A percentile compares a stretch with the other conserved stretches of the same genome.
phyloP scores from a whole-genome alignment of 2,888 invertebrate genomes.

The Trypoxylon attenuatum region DNA sequence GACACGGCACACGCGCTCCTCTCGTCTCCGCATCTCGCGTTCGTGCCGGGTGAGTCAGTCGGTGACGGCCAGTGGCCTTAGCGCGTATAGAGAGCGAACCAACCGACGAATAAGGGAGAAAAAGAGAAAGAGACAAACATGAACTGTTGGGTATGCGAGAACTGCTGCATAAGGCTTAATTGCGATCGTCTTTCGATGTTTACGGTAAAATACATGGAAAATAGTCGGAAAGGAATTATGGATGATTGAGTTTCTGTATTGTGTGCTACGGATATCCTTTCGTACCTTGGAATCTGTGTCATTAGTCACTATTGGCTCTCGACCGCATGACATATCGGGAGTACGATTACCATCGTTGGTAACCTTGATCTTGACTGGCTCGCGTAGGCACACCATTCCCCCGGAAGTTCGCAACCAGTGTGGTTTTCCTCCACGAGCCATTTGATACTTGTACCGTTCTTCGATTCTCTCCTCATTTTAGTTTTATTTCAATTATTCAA shows the following conservation, averaged over 20 bases:
- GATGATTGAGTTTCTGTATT: no score
- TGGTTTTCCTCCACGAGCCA: no score
- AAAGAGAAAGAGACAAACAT: neutral
- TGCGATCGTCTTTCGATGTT: neutral
- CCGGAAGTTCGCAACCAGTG: slow-evolving; percentile 14
- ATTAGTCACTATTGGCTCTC: neutral
- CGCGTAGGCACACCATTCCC: neutral
- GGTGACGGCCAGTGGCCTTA: slow-evolving; percentile 57
- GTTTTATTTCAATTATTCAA: no score
- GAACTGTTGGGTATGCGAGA: no score
- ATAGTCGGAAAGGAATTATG: neutral
- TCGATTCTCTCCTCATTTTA: no score
- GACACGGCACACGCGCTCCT: slow-evolving; percentile 5
- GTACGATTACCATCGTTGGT: neutral
- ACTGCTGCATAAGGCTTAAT: neutral
- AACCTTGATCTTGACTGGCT: slow-evolving; percentile 12
- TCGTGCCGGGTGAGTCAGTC: slow-evolving; percentile 59
- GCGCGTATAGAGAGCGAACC: neutral
- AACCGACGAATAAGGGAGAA: neutral
- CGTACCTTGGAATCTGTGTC: neutral
- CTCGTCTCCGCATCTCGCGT: slow-evolving; percentile 42
- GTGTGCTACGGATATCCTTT: neutral
- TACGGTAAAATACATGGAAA: neutral
- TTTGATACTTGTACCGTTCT: no score
- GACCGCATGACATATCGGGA: neutral